Conservation (phyloP, 2,888 invertebrate genomes). For the Stenodera caucasica region DNA sequence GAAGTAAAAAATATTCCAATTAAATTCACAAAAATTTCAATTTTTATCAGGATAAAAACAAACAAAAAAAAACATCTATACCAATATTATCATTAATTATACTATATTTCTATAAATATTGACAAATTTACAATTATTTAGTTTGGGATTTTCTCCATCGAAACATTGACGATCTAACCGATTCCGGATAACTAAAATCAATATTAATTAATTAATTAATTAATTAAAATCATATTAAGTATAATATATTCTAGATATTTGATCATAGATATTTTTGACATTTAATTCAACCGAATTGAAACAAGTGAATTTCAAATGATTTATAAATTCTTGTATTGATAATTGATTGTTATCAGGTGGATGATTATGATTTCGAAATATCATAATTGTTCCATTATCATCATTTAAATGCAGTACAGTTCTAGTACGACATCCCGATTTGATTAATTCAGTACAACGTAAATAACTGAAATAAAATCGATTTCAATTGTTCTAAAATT, state of each 20-base stretch:
- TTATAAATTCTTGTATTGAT: slow-evolving; percentile 33
- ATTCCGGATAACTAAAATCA: slow-evolving; percentile 39
- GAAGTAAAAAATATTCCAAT: too few species aligned
- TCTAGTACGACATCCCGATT: slow-evolving; percentile 35
- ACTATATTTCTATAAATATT: too few species aligned
- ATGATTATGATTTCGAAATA: slow-evolving; percentile 37
- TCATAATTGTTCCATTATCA: slow-evolving; percentile 23
- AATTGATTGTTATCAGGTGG: slow-evolving; percentile 32
- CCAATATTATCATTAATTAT: too few species aligned
- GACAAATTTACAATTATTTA: slow-evolving; percentile 7
- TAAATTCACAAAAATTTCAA: background rate
- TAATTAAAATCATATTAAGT: slow-evolving; percentile 10
- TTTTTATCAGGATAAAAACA: too few species aligned
- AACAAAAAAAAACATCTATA: too few species aligned
- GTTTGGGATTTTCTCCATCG: slow-evolving; percentile 28
- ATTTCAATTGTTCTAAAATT: background rate
- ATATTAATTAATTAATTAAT: background rate
- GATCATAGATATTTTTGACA: slow-evolving; percentile 35
- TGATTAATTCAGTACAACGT: slow-evolving; percentile 32
- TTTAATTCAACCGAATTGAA: slow-evolving; percentile 20
- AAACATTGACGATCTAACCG: slow-evolving; percentile 30
- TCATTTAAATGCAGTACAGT: slow-evolving; percentile 25
- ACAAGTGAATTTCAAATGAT: slow-evolving; percentile 30
- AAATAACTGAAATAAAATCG: slow-evolving; percentile 32
- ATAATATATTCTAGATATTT: slow-evolving; percentile 35